Base-by-base conservation (phyloP, 2,113 vertebrate species). In the Lonchura striata region DNA sequence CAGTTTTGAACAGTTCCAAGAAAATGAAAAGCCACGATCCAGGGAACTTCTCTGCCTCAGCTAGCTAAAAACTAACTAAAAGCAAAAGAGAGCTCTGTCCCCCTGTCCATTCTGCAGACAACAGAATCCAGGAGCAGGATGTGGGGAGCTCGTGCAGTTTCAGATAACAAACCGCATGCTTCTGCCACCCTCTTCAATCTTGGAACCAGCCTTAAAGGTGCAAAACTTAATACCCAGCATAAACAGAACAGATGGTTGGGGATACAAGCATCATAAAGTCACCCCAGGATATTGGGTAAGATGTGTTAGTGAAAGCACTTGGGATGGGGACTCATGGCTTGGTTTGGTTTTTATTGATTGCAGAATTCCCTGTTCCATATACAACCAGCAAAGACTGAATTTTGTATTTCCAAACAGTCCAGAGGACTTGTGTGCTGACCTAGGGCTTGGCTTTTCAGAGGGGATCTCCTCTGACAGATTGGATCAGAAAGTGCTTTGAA, bases 301-400 rank as follows among this genome's bases (percentile, higher is more conserved):
- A 30, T 15, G 18, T 6, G 2, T 41, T 37, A 42, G 25, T n/a
- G 64, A 78, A 46, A 69, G 83, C 56, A 59, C 50, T 86, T 77
- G 18, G n/a, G 31, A 25, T 1, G 6, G 41, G 16, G 25, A 9
- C 57, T 75, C 13, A 28, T 0, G 0, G 49, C 37, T 37, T 41
- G 30, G 20, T 31, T 76, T 42, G 39, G 2, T 4, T 64, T 75
- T 50, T 41, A 33, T 18, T 60, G 50, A 15, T 37, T 61, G 56
- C 85, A 63, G 84, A 66, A 47, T 63, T 90, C 52, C n/a, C 27
- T 10, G 11, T 91, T 82, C 66, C 74, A 3, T 39, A 21, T 46
- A 47, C 69, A 79, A 41, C 61, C 63, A 52, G n/a, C 9, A 22
- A 71, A 77, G 78, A 49, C 27, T 54, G 57, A 76, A 59, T 49